A percentile compares a stretch with the other conserved stretches of the same genome.
Conservation (phyloP, 2,888 invertebrate genomes). For the Acanthosoma haemorrhoidale region DNA sequence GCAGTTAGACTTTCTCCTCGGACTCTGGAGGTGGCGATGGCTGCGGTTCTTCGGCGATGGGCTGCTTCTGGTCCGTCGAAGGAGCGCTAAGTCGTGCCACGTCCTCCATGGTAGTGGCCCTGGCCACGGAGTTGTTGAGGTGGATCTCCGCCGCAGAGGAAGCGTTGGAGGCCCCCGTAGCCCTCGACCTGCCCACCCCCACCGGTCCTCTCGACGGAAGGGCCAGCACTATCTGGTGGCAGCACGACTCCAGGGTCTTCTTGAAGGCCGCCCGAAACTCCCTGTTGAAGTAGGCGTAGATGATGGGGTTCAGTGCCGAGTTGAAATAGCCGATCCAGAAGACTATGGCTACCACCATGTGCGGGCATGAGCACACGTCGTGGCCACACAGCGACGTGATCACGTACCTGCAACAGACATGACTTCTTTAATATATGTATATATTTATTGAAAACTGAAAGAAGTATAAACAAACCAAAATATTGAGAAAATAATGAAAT, state of each 20-base stretch:
- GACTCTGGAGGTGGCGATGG: background rate
- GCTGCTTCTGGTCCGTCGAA: no score
- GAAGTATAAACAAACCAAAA: no score
- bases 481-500: no score
- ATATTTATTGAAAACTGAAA: no score
- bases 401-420: constrained; percentile 63
- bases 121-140: constrained; percentile 40
- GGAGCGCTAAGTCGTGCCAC: background rate
- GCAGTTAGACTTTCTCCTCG: background rate
- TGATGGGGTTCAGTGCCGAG: constrained; percentile 91
- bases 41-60: background rate
- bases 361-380: constrained; percentile 66
- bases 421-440: background rate
- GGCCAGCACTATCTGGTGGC: constrained; percentile 51
- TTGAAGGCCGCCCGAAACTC: constrained; percentile 94
- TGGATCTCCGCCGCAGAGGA: constrained; percentile 41
- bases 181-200: constrained; percentile 34
- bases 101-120: constrained; percentile 39
- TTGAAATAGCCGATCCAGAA: constrained; percentile 99
- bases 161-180: constrained; percentile 50
- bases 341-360: constrained; percentile 78
- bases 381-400: constrained; percentile 70
- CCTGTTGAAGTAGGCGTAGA: constrained; percentile 95
- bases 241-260: constrained; percentile 74
- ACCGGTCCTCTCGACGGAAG: constrained; percentile 44